A percentile compares a stretch with the other conserved stretches of the same genome.
Evolutionary conservation across 2,113 vertebrate species (phyloP).

Genomic region (Rousettus leschenaultii): DNA sequence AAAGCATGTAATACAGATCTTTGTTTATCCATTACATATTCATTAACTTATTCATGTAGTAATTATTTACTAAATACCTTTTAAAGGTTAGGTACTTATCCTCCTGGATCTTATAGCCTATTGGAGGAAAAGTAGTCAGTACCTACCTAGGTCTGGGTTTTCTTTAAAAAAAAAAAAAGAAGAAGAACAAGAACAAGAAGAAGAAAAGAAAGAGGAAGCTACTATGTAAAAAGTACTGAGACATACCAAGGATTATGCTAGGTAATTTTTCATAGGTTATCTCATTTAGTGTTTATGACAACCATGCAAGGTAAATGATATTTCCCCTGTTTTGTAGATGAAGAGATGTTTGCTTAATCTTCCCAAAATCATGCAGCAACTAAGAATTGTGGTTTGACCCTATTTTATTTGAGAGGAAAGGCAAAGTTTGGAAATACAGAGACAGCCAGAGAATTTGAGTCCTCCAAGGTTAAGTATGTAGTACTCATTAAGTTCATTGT

Average conservation of each 20-base stretch:
- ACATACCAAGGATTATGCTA: not conserved
- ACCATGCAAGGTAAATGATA: not conserved
- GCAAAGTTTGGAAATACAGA: not conserved
- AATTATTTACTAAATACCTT: not conserved
- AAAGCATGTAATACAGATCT: not conserved
- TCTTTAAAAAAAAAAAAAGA: not conserved
- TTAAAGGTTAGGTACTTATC: not conserved
- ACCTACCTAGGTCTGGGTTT: not conserved
- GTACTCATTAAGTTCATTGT: not conserved
- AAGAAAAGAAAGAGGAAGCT: not conserved
- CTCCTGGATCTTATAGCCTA: not conserved
- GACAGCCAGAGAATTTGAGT: not conserved
- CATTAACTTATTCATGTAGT: not conserved
- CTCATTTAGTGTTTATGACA: not conserved
- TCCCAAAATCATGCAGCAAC: not conserved
- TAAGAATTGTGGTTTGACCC: not conserved
- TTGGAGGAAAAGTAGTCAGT: not conserved
- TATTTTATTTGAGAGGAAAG: slow-evolving; percentile 19
- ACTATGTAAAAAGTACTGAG: not conserved
- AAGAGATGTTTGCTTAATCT: not conserved
- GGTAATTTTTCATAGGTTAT: not conserved
- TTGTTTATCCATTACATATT: not conserved
- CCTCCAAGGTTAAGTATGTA: not conserved
- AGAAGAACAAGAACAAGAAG: too few relatives aligned
- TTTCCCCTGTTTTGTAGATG: not conserved